A percentile compares a stretch with the other conserved stretches of the same genome.
Conservation (phyloP, 2,888 invertebrate species). For the Sphaeridia pumilis region DNA sequence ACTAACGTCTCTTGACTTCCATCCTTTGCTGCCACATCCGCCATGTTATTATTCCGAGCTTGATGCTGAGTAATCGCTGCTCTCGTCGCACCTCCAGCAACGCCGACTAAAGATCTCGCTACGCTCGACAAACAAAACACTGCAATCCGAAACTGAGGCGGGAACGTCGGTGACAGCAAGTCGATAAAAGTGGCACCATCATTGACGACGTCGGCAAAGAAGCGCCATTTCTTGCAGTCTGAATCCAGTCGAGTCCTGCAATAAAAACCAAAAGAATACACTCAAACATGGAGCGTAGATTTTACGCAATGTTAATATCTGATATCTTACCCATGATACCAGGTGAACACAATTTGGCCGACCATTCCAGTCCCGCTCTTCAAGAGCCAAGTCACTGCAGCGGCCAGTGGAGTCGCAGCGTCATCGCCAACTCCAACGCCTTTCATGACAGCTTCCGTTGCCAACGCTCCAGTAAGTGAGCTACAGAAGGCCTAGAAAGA, state of each 20-base stretch:
- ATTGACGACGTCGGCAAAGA: slow-evolving; percentile 86
- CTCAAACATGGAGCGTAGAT: too few relatives aligned
- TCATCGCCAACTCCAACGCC: slow-evolving; percentile 89
- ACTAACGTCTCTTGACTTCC: slow-evolving; percentile 94
- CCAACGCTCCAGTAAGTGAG: slow-evolving; percentile 61
- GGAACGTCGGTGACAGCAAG: slow-evolving; percentile 62
- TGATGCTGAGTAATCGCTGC: slow-evolving; percentile 89
- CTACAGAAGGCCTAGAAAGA: slow-evolving; percentile 52
- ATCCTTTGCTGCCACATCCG: slow-evolving; percentile 84
- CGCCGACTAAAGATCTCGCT: slow-evolving; percentile 76
- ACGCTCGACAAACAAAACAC: slow-evolving; percentile 61
- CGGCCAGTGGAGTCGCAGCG: slow-evolving; percentile 75
- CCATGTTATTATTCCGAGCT: slow-evolving; percentile 38
- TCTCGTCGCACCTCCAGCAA: slow-evolving; percentile 67
- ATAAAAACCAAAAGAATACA: too few relatives aligned
- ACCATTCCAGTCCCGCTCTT: slow-evolving; percentile 89
- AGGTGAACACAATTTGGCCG: slow-evolving; percentile 48
- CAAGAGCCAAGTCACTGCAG: slow-evolving; percentile 87
- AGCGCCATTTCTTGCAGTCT: slow-evolving; percentile 89
- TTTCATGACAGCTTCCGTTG: slow-evolving; percentile 75
- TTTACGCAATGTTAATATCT: too few relatives aligned
- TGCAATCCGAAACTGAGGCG: slow-evolving; percentile 46
- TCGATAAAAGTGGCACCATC: slow-evolving; percentile 83
- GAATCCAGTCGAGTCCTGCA: slow-evolving; percentile 61
- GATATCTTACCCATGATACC: slow-evolving; percentile 42